Conservation (phyloP, 2,888 invertebrate species). For the Elegia similella region DNA sequence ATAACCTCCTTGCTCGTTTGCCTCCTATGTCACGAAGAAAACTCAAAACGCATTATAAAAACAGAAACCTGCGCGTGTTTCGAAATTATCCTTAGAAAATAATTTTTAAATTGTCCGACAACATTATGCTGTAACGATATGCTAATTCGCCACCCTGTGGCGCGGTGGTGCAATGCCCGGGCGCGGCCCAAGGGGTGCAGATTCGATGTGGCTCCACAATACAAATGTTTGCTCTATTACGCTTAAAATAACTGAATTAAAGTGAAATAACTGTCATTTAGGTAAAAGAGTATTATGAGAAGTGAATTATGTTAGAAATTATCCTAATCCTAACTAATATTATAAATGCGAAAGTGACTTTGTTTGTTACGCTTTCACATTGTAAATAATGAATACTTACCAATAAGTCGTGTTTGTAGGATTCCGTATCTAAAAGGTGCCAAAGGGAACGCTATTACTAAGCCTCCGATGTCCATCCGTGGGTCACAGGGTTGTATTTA, state of each 20-base stretch:
- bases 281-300: background rate
- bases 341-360: too few relatives aligned
- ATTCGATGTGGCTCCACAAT: background rate
- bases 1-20: too few relatives aligned
- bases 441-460: too few relatives aligned
- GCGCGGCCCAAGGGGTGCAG: background rate
- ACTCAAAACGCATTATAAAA: too few relatives aligned
- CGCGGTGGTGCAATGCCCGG: conserved; percentile 2
- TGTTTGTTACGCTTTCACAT: too few relatives aligned
- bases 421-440: too few relatives aligned
- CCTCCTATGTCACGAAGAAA: too few relatives aligned
- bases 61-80: too few relatives aligned
- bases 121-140: conserved; percentile 2
- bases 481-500: too few relatives aligned
- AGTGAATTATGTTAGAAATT: background rate
- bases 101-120: conserved; percentile 14
- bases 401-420: background rate
- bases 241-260: background rate
- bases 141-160: conserved; percentile 2
- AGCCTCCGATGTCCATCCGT: too few relatives aligned
- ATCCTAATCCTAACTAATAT: too few relatives aligned
- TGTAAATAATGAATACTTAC: too few relatives aligned
- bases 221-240: background rate
- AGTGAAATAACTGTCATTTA: background rate
- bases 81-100: conserved; percentile 25